Percentiles rank a stretch among this genome's conserved stretches.
Evolutionary conservation across 1,140 invertebrate species (phyloP).

Genomic region (Zaprionus camerounensis): DNA sequence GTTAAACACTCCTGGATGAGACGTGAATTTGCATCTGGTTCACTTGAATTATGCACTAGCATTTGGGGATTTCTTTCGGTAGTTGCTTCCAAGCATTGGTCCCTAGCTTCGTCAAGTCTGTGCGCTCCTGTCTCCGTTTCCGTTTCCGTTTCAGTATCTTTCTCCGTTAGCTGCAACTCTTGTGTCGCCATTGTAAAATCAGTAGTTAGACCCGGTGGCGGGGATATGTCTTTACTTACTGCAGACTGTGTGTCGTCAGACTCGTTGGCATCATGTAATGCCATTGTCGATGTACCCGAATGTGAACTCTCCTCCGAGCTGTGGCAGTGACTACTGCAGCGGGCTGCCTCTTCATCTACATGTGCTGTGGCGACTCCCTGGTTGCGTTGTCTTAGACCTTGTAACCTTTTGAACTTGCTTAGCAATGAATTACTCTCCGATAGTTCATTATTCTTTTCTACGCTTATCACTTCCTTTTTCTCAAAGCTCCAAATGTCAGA

Average conservation of each 20-base stretch:
- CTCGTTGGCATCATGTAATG: constrained; percentile 46
- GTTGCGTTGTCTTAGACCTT: constrained; percentile 31
- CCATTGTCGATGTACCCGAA: constrained; percentile 60
- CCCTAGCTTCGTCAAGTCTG: background rate
- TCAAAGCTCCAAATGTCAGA: constrained; percentile 74
- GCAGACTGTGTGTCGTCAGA: constrained; percentile 26
- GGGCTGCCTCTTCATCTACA: background rate
- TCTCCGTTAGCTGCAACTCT: constrained; percentile 50
- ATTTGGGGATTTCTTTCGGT: background rate
- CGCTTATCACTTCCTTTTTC: constrained; percentile 53
- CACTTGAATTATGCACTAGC: background rate
- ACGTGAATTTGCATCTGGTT: constrained; percentile 1
- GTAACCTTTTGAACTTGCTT: constrained; percentile 59
- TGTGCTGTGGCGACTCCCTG: background rate
- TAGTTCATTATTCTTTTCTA: constrained; percentile 41
- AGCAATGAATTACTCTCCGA: constrained; percentile 63
- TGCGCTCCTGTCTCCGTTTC: constrained; percentile 6
- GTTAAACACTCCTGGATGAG: constrained; percentile 56
- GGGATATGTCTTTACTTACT: constrained; percentile 55
- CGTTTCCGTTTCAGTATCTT: background rate
- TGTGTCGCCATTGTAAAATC: constrained; percentile 50
- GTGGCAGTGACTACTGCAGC: background rate
- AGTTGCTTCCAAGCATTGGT: background rate
- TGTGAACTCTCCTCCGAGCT: constrained; percentile 50
- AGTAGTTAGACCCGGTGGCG: constrained; percentile 21